Conservation (phyloP, 1,140 invertebrate species). For the Scaptomyza pallida region DNA sequence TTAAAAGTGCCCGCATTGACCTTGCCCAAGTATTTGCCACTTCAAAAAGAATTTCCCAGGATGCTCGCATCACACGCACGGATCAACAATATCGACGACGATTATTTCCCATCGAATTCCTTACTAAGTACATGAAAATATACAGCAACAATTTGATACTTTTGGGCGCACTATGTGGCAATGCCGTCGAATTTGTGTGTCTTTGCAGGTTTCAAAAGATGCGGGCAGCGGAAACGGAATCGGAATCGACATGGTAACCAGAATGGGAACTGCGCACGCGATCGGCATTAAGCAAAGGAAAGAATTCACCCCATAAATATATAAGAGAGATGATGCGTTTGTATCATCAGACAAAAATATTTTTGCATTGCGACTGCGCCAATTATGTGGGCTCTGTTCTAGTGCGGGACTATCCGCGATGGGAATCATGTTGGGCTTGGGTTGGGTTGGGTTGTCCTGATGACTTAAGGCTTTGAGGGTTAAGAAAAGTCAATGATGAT, state of each 20-base stretch:
- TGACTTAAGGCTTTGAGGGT: constrained; percentile 22
- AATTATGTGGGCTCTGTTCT: constrained; percentile 62
- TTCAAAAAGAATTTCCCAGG: constrained; percentile 50
- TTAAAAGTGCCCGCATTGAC: constrained; percentile 56
- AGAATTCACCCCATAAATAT: constrained; percentile 61
- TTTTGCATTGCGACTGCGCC: constrained; percentile 70
- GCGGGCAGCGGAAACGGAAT: constrained; percentile 68
- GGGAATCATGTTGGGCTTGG: neutral
- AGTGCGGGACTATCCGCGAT: constrained; percentile 17
- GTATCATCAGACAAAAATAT: constrained; percentile 69
- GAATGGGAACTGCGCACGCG: constrained; percentile 64
- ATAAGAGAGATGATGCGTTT: constrained; percentile 59
- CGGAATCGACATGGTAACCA: constrained; percentile 35
- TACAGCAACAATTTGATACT: constrained; percentile 74
- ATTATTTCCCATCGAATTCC: constrained; percentile 60
- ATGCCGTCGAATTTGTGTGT: constrained; percentile 38
- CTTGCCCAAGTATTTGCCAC: constrained; percentile 4
- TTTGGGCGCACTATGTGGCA: constrained; percentile 58
- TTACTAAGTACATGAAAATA: constrained; percentile 56
- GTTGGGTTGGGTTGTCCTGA: constrained; percentile 24
- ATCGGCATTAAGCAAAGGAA: constrained; percentile 55
- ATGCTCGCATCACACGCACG: constrained; percentile 34
- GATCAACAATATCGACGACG: constrained; percentile 21
- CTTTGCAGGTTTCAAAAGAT: constrained; percentile 68
- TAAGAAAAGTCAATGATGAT: constrained; percentile 53